Conservation (phyloP, 2,888 invertebrate species). For the Falcaria lacertinaria region DNA sequence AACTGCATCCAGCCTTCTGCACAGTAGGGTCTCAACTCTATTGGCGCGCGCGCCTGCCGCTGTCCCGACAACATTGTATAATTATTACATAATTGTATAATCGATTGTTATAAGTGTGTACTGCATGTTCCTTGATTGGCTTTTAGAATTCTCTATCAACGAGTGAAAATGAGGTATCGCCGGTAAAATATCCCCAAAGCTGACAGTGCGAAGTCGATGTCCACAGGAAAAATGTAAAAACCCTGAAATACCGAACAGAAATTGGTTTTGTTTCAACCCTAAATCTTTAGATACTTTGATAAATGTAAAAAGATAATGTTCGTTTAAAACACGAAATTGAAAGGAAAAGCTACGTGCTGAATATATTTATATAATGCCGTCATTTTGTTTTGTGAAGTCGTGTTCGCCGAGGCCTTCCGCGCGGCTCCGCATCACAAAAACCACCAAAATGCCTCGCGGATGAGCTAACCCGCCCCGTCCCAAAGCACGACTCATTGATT, state of each 20-base stretch:
- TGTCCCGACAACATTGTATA: slow-evolving; percentile 50
- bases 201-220: not conserved
- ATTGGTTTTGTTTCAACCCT: too few species aligned
- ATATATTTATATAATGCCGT: slow-evolving; percentile 49
- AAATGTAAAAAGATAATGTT: not conserved
- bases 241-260: too few species aligned
- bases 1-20: slow-evolving; percentile 35
- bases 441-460: slow-evolving; percentile 72
- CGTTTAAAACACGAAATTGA: not conserved
- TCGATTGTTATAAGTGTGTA: slow-evolving; percentile 33
- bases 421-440: slow-evolving; percentile 63
- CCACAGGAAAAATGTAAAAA: too few species aligned
- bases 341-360: slow-evolving; percentile 25
- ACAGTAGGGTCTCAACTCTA: slow-evolving; percentile 38
- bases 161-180: not conserved
- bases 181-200: not conserved
- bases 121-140: slow-evolving; percentile 14
- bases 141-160: not conserved
- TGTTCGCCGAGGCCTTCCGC: slow-evolving; percentile 69
- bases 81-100: slow-evolving; percentile 63
- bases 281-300: not conserved
- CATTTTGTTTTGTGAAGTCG: slow-evolving; percentile 64
- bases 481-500: slow-evolving; percentile 73
- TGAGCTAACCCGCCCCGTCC: slow-evolving; percentile 75
- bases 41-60: slow-evolving; percentile 19